phyloP scores from a whole-genome alignment of 2,888 invertebrate genomes.

The Synanthedon andrenaeformis region DNA sequence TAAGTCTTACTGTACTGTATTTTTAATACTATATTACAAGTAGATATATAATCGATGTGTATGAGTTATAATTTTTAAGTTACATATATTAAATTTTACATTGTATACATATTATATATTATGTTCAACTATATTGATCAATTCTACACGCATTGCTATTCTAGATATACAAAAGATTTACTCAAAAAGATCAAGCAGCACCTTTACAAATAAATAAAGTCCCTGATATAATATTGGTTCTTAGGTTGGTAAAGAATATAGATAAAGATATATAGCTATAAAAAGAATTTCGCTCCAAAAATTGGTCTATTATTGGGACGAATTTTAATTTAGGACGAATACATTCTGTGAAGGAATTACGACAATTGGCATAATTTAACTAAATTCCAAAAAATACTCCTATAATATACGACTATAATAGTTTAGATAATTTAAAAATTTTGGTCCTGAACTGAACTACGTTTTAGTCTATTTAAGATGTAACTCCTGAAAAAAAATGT shows the following conservation, averaged over 20 bases:
- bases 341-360: neutral
- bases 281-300: conserved; percentile 11
- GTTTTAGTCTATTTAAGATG: too few relatives aligned
- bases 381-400: too few relatives aligned
- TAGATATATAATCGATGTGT: too few relatives aligned
- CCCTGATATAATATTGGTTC: conserved; percentile 7
- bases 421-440: too few relatives aligned
- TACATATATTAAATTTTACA: too few relatives aligned
- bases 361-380: too few relatives aligned
- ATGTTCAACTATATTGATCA: conserved; percentile 1
- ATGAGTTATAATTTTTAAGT: too few relatives aligned
- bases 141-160: conserved; percentile 9
- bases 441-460: too few relatives aligned
- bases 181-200: conserved; percentile 6
- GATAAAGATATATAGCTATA: conserved; percentile 2
- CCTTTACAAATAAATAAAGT: conserved; percentile 10
- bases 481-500: too few relatives aligned
- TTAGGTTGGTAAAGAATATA: neutral
- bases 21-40: too few relatives aligned
- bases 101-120: neutral
- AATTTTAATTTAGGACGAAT: neutral
- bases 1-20: too few relatives aligned
- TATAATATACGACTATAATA: too few relatives aligned
- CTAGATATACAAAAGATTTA: conserved; percentile 1
- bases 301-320: conserved; percentile 13